Evolutionary conservation across 2,888 invertebrate genomes (phyloP).

Genomic region (Gortyna flavago): DNA sequence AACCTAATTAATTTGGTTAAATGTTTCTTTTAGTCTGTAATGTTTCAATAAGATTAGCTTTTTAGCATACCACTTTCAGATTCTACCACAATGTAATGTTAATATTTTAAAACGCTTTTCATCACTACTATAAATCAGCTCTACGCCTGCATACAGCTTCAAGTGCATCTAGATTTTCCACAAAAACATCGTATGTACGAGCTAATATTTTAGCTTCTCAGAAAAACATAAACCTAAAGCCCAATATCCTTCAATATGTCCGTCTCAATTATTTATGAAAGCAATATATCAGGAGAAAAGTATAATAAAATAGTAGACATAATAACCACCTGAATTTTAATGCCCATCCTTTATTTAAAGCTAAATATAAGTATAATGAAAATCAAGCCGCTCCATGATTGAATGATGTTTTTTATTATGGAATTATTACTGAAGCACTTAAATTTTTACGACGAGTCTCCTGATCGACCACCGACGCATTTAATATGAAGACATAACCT

Average conservation of each 20-base stretch:
- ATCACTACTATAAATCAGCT: conserved; percentile 22
- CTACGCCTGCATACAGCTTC: neutral
- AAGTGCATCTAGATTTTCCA: conserved; percentile 9
- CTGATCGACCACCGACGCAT: conserved; percentile 72
- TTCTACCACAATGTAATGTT: neutral
- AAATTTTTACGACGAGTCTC: conserved; percentile 73
- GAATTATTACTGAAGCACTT: conserved; percentile 75
- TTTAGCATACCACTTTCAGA: conserved; percentile 6
- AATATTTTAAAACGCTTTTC: conserved; percentile 19
- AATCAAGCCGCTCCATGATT: conserved; percentile 71
- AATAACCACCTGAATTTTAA: conserved; percentile 57
- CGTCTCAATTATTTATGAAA: conserved; percentile 36
- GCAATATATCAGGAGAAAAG: conserved; percentile 39
- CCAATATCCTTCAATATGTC: conserved; percentile 20
- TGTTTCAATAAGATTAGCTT: conserved; percentile 7
- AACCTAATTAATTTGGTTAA: conserved; percentile 9
- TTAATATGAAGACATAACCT: conserved; percentile 61
- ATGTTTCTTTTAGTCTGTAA: conserved; percentile 8
- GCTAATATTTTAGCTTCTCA: conserved; percentile 12
- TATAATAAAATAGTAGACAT: conserved; percentile 49
- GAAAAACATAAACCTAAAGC: conserved; percentile 33
- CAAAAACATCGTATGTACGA: neutral
- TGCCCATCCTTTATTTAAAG: conserved; percentile 69
- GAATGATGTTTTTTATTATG: conserved; percentile 75
- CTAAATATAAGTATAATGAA: conserved; percentile 71